phyloP scores from a whole-genome alignment of 2,888 invertebrate genomes.

The Chalcis sispes region DNA sequence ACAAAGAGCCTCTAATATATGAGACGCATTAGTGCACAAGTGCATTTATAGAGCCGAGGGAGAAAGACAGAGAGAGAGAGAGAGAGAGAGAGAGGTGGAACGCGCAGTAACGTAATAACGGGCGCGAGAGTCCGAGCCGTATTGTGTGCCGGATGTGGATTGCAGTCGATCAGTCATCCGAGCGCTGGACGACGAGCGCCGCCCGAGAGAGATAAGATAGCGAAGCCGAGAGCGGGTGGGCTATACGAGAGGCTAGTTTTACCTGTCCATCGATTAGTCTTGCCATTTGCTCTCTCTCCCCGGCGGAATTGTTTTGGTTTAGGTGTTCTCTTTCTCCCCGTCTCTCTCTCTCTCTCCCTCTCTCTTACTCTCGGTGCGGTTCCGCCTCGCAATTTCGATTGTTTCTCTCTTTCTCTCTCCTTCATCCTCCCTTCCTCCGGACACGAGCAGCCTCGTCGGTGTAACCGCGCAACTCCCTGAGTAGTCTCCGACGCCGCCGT shows the following conservation, averaged over 20 bases:
- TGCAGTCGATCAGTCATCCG: constrained; percentile 59
- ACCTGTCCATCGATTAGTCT: constrained; percentile 50
- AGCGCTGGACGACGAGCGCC: constrained; percentile 49
- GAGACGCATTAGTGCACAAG: constrained; percentile 38
- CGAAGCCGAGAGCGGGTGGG: constrained; percentile 4
- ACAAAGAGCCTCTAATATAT: constrained; percentile 38
- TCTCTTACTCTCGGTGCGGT: not conserved
- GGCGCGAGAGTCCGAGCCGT: constrained; percentile 17
- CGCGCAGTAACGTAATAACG: constrained; percentile 15
- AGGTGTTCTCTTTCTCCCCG: too few relatives aligned
- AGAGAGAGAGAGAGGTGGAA: constrained; percentile 6
- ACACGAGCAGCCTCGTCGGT: too few relatives aligned
- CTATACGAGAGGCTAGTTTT: constrained; percentile 10
- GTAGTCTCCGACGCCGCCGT: not conserved
- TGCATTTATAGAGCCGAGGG: constrained; percentile 34
- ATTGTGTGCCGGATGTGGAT: constrained; percentile 53
- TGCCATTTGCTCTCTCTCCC: not conserved
- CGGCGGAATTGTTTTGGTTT: constrained; percentile 36
- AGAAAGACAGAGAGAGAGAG: too few relatives aligned
- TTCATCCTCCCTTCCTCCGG: not conserved
- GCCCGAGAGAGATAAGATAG: constrained; percentile 47
- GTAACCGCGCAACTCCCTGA: not conserved
- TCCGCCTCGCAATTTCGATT: constrained; percentile 39
- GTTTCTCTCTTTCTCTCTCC: constrained; percentile 8
- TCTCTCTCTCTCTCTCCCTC: too few relatives aligned